Conservation (phyloP, 1,140 invertebrate genomes). For the Argopecten irradians region DNA sequence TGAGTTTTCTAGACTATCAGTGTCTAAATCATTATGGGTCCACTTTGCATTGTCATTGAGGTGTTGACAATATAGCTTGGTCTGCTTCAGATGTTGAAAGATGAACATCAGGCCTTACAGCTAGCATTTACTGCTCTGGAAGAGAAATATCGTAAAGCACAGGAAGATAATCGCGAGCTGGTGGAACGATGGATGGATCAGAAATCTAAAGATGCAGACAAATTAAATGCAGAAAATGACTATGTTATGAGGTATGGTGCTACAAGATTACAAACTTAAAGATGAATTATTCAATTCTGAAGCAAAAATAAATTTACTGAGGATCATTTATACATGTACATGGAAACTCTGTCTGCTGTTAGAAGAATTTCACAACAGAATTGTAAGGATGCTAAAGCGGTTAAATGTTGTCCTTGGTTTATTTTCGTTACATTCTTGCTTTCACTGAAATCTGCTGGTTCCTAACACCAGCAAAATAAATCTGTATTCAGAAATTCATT, state of each 20-base stretch:
- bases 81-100: constrained; percentile 85
- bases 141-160: constrained; percentile 89
- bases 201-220: constrained; percentile 94
- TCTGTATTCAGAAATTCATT: too few relatives aligned
- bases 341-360: too few relatives aligned
- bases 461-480: too few relatives aligned
- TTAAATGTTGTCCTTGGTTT: too few relatives aligned
- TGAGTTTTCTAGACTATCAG: too few relatives aligned
- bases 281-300: not conserved
- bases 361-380: too few relatives aligned
- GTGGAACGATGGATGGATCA: constrained; percentile 92
- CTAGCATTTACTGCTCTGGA: constrained; percentile 92
- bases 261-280: not conserved
- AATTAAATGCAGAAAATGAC: constrained; percentile 74
- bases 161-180: constrained; percentile 93
- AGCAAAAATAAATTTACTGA: constrained; percentile 3
- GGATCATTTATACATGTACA: too few relatives aligned
- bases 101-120: constrained; percentile 96
- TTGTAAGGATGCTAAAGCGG: too few relatives aligned
- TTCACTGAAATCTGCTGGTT: too few relatives aligned
- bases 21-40: too few relatives aligned
- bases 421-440: too few relatives aligned
- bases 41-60: too few relatives aligned
- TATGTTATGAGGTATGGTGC: not conserved
- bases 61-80: not conserved